Evolutionary conservation across 2,797 vertebrate genomes (phyloP).

Genomic region (Aldrovandia affinis): DNA sequence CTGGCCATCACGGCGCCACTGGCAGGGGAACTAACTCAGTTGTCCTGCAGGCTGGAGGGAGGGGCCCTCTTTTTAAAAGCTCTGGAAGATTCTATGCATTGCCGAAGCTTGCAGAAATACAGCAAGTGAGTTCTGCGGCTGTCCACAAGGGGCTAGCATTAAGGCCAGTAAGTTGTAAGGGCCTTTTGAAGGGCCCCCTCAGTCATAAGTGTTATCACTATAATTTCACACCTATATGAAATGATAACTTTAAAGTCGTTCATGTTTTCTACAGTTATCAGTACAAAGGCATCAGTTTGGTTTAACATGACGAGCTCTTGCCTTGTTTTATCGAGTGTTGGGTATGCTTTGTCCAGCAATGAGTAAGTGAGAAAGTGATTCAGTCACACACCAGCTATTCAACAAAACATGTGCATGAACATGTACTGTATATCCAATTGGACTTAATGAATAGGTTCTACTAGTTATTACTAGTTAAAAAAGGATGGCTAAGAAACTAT

Average conservation of each 20-base stretch:
- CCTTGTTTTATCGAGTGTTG: background rate
- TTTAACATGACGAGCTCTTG: background rate
- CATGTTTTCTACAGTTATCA: background rate
- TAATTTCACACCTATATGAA: background rate
- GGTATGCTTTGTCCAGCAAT: too few relatives aligned
- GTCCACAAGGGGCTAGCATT: background rate
- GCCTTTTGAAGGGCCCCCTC: too few relatives aligned
- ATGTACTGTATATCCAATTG: too few relatives aligned
- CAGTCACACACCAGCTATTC: too few relatives aligned
- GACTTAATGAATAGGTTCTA: too few relatives aligned
- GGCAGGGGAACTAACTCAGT: conserved; percentile 5
- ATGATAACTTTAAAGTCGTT: background rate
- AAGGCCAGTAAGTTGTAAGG: too few relatives aligned
- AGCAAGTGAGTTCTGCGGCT: background rate
- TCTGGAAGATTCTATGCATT: background rate
- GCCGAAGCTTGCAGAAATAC: background rate
- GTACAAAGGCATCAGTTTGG: background rate
- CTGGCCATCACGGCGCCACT: conserved; percentile 1
- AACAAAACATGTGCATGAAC: too few relatives aligned
- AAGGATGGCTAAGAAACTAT: too few relatives aligned
- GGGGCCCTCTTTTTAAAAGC: conserved; percentile 22
- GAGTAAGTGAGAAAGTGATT: too few relatives aligned
- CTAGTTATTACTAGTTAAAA: too few relatives aligned
- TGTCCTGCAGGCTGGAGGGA: conserved; percentile 20
- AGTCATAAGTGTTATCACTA: background rate